Conservation (phyloP, 2,113 vertebrate species). For the Eolophus roseicapilla region DNA sequence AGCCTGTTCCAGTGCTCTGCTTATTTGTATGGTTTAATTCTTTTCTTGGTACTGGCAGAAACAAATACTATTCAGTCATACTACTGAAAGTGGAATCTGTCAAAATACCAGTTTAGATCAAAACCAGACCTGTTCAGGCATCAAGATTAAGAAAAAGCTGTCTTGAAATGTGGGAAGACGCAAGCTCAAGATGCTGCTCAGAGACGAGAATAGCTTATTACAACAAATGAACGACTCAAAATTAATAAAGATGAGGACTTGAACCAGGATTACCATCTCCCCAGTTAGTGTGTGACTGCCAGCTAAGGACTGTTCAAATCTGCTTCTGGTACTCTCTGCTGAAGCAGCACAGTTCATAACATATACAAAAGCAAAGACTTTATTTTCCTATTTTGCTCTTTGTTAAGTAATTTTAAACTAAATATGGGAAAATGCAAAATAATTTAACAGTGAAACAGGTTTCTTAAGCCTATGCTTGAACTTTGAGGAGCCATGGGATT, state of each 20-base stretch:
- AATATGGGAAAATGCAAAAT: neutral
- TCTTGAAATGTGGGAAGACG: neutral
- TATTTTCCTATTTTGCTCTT: neutral
- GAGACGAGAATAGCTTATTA: neutral
- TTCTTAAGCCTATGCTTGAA: neutral
- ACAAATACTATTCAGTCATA: neutral
- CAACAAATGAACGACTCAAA: neutral
- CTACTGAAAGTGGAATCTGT: neutral
- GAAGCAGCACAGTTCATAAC: neutral
- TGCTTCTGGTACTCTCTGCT: neutral
- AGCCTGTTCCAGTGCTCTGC: neutral
- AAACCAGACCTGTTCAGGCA: neutral
- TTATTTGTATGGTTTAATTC: neutral
- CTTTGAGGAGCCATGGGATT: neutral
- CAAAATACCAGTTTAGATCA: neutral
- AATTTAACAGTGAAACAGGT: neutral
- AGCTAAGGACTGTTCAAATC: neutral
- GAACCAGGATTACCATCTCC: neutral
- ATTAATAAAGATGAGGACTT: neutral
- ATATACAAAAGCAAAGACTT: neutral
- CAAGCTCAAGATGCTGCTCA: neutral
- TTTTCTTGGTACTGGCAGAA: neutral
- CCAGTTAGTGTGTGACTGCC: fast-evolving
- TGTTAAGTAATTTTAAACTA: neutral
- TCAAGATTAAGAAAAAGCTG: neutral